Base-by-base conservation (phyloP, 2,797 vertebrate species). In the Nyctibius grandis region DNA sequence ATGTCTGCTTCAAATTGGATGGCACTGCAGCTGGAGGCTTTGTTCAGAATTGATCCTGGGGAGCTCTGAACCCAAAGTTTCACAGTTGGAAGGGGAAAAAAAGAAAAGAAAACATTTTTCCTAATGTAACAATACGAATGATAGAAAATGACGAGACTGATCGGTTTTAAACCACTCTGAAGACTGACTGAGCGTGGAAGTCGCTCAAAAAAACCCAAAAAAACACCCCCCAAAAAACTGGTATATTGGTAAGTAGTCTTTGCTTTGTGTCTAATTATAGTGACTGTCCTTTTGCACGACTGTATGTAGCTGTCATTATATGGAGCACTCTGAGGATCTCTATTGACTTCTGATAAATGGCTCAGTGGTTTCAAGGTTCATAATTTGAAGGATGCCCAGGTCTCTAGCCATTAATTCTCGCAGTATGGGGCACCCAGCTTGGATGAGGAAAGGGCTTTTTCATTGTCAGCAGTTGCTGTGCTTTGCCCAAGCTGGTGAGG, bases 1-100 rank as follows among this genome's bases (percentile, higher is more conserved):
- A 99, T 99, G 99, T 99, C 99, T 99, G 99, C 99, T 99, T 99
- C 99, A 99, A 99, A 99, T 99, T 99, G 99, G 99, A 99, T 99
- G 98, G 98, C 98, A 98, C 98, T 99, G 99, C 99, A 99, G 99
- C 99, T 99, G 99, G 98, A 99, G 98, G 99, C 99, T 99, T 99
- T 99, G 99, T 99, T 99, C 99, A 97, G 97, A 98, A 99, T 99
- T 99, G 99, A 99, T 99, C 99, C 99, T 99, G 99, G 98, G 99
- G 99, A 99, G 99, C 98, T 98, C 98, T 98, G 98, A 99, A 99
- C 99, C 99, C 98, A 99, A 98, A 98, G 98, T 98, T 98, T 99
- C 98, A 98, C 98, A 98, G 98, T 99, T 98, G 99, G 99, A 99
- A 99, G 98, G 98, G 98, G 98, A 97, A 98, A 97, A 96, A 98